Conservation (phyloP, 64 coral and sea anemone genomes). For the Dendrophyllia cribrosa region DNA sequence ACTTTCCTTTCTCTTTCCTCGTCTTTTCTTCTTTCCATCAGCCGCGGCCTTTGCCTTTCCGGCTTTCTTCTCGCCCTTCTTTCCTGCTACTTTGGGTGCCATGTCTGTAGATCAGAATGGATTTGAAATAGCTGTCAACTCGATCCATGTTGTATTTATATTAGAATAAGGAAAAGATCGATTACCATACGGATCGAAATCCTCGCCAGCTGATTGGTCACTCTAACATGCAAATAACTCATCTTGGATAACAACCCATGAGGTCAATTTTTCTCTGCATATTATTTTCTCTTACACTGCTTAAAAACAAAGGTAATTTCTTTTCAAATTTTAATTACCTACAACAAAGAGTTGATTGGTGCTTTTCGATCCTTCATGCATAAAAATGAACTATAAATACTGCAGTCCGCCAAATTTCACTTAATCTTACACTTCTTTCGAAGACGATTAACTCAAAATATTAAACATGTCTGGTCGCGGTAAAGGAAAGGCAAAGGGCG, state of each 20-base stretch:
- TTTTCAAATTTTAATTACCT: constrained; percentile 5
- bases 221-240: not conserved
- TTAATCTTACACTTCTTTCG: not conserved
- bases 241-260: no score
- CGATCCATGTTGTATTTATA: constrained; percentile 1
- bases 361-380: constrained; percentile 37
- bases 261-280: not conserved
- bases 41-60: no score
- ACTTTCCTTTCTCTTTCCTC: no score
- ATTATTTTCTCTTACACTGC: not conserved
- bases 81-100: no score
- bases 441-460: not conserved
- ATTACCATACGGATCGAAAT: constrained; percentile 45
- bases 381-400: not conserved
- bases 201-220: constrained; percentile 9
- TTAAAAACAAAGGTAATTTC: not conserved
- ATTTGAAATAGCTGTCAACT: not conserved
- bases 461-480: constrained; percentile 78
- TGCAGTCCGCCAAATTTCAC: not conserved
- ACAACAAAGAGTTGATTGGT: constrained; percentile 17
- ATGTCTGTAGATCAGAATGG: not conserved
- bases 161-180: not conserved
- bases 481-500: constrained; percentile 78
- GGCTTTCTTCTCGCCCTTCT: no score
- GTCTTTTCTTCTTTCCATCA: no score